Conservation (phyloP, 2,113 vertebrate genomes). For the Larimichthys polyactis region DNA sequence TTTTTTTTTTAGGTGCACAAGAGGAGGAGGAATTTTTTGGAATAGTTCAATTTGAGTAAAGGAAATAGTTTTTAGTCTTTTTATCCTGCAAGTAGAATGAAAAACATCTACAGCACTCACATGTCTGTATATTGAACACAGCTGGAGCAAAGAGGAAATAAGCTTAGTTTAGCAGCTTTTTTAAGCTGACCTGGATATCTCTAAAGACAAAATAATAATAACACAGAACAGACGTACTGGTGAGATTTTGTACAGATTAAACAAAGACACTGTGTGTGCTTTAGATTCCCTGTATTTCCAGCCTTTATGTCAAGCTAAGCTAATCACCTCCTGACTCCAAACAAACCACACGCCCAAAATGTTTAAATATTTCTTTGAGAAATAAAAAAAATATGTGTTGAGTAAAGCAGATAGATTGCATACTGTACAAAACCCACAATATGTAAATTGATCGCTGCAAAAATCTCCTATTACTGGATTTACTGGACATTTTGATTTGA, state of each 20-base stretch:
- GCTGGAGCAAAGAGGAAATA: not conserved
- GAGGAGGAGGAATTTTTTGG: not conserved
- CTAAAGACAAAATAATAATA: not conserved
- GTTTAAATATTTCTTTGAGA: not conserved
- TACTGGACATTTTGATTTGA: not conserved
- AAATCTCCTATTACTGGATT: not conserved
- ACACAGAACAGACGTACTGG: not conserved
- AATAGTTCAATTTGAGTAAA: not conserved
- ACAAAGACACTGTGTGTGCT: not conserved
- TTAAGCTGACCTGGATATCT: not conserved
- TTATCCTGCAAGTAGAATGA: not conserved
- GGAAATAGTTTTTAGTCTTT: not conserved
- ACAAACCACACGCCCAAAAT: not conserved
- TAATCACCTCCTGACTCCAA: not conserved
- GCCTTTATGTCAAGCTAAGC: not conserved
- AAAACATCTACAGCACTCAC: not conserved
- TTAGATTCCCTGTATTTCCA: not conserved
- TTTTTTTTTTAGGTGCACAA: not conserved
- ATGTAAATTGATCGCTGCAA: not conserved
- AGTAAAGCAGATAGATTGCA: not conserved
- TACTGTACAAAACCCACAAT: not conserved
- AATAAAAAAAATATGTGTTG: no score
- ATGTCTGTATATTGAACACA: not conserved
- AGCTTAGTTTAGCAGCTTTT: not conserved
- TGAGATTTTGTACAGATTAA: not conserved